phyloP scores from a whole-genome alignment of 1,140 invertebrate species.

The Euwallacea similis region DNA sequence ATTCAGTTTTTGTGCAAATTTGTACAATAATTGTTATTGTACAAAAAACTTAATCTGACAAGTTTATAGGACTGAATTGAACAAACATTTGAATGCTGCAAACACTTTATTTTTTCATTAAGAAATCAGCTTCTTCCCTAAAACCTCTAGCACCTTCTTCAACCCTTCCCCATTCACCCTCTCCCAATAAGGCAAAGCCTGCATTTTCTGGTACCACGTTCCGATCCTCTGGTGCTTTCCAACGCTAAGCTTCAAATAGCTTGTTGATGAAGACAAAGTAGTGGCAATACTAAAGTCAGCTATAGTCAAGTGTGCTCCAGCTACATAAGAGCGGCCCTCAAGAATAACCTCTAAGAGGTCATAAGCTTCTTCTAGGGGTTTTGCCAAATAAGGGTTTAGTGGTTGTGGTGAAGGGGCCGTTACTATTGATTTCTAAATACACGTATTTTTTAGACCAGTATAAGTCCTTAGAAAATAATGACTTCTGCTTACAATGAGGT shows the following conservation, averaged over 20 bases:
- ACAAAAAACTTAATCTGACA: no score
- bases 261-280: conserved; percentile 48
- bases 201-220: conserved; percentile 18
- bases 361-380: conserved; percentile 24
- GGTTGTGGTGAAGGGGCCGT: neutral
- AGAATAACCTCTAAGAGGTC: conserved; percentile 37
- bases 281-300: conserved; percentile 55
- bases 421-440: conserved; percentile 18
- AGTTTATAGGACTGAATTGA: no score
- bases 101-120: neutral
- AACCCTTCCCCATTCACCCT: conserved; percentile 20
- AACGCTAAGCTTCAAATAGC: conserved; percentile 37
- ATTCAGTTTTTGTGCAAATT: no score
- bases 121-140: neutral
- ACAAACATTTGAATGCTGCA: no score
- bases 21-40: no score
- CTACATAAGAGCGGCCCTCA: conserved; percentile 37
- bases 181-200: conserved; percentile 20
- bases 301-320: conserved; percentile 56
- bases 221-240: conserved; percentile 12
- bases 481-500: conserved; percentile 41
- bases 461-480: neutral
- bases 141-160: conserved; percentile 8
- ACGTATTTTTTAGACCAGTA: neutral
- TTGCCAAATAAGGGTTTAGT: neutral